These are phyloP conservation scores for Lycophotia porphyrea DNA, from an alignment of 2,888 invertebrate genomes.

Conservation along the genomic window DNA sequence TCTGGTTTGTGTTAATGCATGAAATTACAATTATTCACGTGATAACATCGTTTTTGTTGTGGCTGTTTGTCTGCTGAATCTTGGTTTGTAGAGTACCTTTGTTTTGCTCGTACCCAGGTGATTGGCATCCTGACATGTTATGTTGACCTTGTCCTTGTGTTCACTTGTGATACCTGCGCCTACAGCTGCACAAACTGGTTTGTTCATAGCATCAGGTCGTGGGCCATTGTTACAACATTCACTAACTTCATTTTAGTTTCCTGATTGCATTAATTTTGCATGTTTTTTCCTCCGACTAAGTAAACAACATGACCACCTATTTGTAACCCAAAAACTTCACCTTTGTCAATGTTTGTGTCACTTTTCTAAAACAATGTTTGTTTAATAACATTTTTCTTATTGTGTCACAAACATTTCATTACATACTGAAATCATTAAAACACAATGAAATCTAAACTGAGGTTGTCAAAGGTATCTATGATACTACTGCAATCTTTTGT, in stretches of 20 bases:
- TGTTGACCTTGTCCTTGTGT: slow-evolving; percentile 33
- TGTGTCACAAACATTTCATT: background rate
- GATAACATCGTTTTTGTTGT: slow-evolving; percentile 50
- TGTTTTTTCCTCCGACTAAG: slow-evolving; percentile 19
- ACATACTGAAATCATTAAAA: background rate
- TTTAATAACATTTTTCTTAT: slow-evolving; percentile 1
- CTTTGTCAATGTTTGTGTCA: slow-evolving; percentile 9
- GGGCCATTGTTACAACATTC: slow-evolving; percentile 10
- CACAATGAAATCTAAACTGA: background rate
- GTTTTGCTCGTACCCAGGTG: slow-evolving; percentile 40
- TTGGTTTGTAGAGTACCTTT: slow-evolving; percentile 41
- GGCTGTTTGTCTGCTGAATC: slow-evolving; percentile 26
- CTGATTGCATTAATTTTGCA: slow-evolving; percentile 37
- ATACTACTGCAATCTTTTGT: background rate
- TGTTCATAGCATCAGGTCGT: slow-evolving; percentile 37
- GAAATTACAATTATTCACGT: slow-evolving; percentile 46
- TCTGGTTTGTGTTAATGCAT: slow-evolving; percentile 64
- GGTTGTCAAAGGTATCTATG: background rate
- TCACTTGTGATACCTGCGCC: slow-evolving; percentile 26
- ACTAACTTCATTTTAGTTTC: slow-evolving; percentile 12
- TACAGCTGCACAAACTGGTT: slow-evolving; percentile 30
- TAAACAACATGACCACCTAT: slow-evolving; percentile 13
- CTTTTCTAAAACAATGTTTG: slow-evolving; percentile 14
- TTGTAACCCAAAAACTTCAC: background rate
- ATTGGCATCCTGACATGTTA: slow-evolving; percentile 14